Evolutionary conservation across 2,797 vertebrate genomes (phyloP), one percentile per base, ranked within the genome.

Genomic region (Sternarchorhynchus goeldii): DNA sequence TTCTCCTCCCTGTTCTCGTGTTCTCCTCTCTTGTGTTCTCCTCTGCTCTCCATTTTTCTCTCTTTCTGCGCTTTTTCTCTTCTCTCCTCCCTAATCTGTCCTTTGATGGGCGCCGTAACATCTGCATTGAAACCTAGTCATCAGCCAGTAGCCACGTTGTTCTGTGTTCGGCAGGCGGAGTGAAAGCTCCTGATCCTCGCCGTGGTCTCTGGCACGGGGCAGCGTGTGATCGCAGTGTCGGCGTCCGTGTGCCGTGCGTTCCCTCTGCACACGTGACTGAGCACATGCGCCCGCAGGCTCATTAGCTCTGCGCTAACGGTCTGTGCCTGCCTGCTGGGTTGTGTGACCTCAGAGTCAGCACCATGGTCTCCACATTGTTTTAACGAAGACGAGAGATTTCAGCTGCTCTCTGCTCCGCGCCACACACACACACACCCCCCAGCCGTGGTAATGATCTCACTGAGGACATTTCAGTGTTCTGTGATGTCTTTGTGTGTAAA

Each of bases 361-460:
- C 39, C 62, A 10, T 50, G 41, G 78, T 75, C 73, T 34, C 68
- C 66, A 73, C 2, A 6, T 0, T 8, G 45, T 18, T 72, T 78
- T 84, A 84, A 84, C 77, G 77, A 80, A 78, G 71, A 77, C 31
- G 34, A 56, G 59, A 57, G 31, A 57, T 59, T 39, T 21, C 32
- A 68, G 29, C 58, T 66, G 53, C 34, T 21, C n/a, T 34, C 29
- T 18, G 17, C 45, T 12, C 45, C 10, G 14, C 12, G 12, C 7
- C 73, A 10, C 64, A 67, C 59, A 21, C 57, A 16, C 67, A 3
- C 45, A 41, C 71, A 62, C 36, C 25, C 57, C 74, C 59, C 45
- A 18, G 77, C 62, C 12, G 39, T 58, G 0, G 70, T 89, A 90
- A 91, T 83, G 84, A 89, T 83, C 73, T 25, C n/a, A 65, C 56